These are phyloP conservation scores for Pseudopodoces humilis DNA, from an alignment of 2,113 vertebrate species.

Conservation along the genomic window DNA sequence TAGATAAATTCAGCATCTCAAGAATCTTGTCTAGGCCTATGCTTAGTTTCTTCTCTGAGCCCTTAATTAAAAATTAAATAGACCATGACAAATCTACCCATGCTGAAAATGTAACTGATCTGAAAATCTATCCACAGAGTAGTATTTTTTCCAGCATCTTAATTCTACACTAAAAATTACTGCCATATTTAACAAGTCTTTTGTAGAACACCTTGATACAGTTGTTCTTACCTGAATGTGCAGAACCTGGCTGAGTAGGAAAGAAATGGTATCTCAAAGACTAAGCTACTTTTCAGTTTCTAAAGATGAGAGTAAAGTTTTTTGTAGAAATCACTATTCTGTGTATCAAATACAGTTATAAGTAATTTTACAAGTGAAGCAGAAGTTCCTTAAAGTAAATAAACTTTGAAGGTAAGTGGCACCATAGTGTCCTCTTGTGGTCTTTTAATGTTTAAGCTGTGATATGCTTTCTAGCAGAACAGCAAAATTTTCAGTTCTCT, in stretches of 20 bases:
- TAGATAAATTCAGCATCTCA: background rate
- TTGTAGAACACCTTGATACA: background rate
- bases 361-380: background rate
- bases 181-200: background rate
- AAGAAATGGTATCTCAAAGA: background rate
- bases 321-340: background rate
- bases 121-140: background rate
- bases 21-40: background rate
- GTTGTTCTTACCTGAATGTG: background rate
- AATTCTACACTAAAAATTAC: background rate
- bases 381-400: background rate
- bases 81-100: background rate
- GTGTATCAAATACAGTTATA: background rate
- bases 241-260: background rate
- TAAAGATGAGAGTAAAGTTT: background rate
- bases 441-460: background rate
- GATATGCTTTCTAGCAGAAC: background rate
- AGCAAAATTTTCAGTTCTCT: background rate
- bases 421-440: constrained; percentile 63
- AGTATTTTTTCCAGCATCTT: background rate
- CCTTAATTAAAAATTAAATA: background rate
- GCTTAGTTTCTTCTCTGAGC: background rate
- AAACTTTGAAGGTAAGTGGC: background rate
- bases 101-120: background rate
- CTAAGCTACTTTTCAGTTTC: background rate